Evolutionary conservation across 1,140 invertebrate genomes (phyloP), one percentile per base, ranked within the genome.

Genomic region (Achatina immaculata): DNA sequence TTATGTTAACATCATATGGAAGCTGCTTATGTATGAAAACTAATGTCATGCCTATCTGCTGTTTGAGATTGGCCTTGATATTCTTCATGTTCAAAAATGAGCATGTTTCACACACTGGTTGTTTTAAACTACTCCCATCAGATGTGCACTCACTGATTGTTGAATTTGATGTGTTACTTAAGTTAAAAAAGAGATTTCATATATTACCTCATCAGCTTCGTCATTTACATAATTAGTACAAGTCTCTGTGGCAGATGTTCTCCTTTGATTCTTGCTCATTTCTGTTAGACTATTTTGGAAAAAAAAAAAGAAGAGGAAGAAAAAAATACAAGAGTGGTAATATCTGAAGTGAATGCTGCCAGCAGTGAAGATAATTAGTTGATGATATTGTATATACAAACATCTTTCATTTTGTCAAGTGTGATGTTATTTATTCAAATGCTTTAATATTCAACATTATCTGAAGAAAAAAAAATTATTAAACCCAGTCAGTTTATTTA

Each of bases 131-230:
- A 14, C n/a, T 58, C 11, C 6, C n/a, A 14, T 24, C 4, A 19
- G 55, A 19, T 3, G 11, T 58, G 14, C 6, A 4, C n/a, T 58
- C 24, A 58, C n/a, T 14, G 24, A 58, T 24, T 58, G 11, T 11
- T 58, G 11, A n/a, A 24, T 4, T 58, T 58, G 55, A 58, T 58
- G 21, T 58, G 55, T 58, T 58, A n/a, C n/a, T n/a, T n/a, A 58
- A 58, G 55, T 58, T 58, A 24, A 58, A n/a, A n/a, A n/a, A 58
- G 21, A 58, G 55, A 58, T 58, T 58, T 58, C 55, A 58, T 58
- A 58, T 58, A 58, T 58, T 58, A 58, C 55, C 55, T 58, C 55
- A 58, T 58, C n/a, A 58, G 7, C 55, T n/a, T 4, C 55, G n/a
- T 58, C 24, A 58, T 58, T 14, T 58, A 14, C 4, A 19, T 58